A percentile compares a stretch with the other conserved stretches of the same genome.
Conservation (phyloP, 2,113 vertebrate species). For the Odocoileus hemionus region DNA sequence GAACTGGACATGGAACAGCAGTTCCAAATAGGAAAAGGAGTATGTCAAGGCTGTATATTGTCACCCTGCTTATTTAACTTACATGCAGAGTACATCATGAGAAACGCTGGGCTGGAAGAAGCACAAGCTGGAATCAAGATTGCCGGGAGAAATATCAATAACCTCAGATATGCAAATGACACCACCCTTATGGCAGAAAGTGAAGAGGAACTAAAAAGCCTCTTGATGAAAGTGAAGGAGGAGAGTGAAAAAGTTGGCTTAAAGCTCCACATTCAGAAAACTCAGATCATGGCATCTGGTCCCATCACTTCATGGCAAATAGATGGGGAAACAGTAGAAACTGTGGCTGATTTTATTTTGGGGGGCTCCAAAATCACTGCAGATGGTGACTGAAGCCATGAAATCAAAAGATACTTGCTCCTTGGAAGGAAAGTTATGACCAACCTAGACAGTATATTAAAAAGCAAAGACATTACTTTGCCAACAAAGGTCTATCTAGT, state of each 20-base stretch:
- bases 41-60: neutral
- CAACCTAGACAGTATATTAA: neutral
- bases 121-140: neutral
- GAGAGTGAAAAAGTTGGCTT: neutral
- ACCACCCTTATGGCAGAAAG: neutral
- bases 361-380: neutral
- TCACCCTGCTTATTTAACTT: neutral
- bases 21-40: neutral
- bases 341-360: neutral
- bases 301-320: neutral
- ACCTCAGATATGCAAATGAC: neutral
- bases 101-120: neutral
- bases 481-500: neutral
- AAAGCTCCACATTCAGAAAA: neutral
- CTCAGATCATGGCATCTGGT: neutral
- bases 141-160: neutral
- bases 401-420: neutral
- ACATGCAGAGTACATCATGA: neutral
- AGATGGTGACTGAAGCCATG: neutral
- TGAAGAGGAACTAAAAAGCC: neutral
- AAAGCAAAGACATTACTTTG: neutral
- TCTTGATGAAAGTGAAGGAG: neutral
- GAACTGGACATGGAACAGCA: neutral
- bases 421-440: neutral
- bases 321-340: neutral